phyloP scores from a whole-genome alignment of 23 tunicate genomes.

The Styela clava region DNA sequence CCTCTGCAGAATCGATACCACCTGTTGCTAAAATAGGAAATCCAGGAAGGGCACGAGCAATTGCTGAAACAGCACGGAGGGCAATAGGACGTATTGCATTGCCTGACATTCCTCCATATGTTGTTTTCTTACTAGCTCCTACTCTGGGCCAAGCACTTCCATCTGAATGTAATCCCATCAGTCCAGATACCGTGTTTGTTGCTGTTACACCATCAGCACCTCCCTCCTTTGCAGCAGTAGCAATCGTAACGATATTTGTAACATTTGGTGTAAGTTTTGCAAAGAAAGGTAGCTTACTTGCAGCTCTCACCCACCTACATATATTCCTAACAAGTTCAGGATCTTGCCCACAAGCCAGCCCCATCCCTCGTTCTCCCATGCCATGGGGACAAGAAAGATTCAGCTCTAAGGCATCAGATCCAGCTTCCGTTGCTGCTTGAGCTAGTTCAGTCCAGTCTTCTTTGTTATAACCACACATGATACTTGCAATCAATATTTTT shows the following conservation, averaged over 20 bases:
- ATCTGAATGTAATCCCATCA: constrained; percentile 87
- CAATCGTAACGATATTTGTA: constrained; percentile 83
- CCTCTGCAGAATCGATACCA: constrained; percentile 99
- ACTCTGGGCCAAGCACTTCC: constrained; percentile 94
- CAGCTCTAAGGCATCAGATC: constrained; percentile 95
- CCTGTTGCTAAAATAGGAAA: constrained; percentile 98
- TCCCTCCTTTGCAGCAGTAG: constrained; percentile 92
- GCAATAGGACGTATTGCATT: constrained; percentile 98
- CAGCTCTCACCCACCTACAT: constrained; percentile 93
- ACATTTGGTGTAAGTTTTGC: constrained; percentile 99
- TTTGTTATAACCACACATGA: constrained; percentile 86
- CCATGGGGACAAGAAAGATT: constrained; percentile 99
- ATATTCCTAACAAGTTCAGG: constrained; percentile 90
- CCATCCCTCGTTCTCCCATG: constrained; percentile 99
- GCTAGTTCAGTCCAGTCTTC: constrained; percentile 88
- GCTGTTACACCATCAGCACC: constrained; percentile 99
- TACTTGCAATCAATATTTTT: constrained; percentile 91
- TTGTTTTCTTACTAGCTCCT: constrained; percentile 71
- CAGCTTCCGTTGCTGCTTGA: constrained; percentile 76
- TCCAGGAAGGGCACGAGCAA: constrained; percentile 76
- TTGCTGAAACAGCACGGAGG: constrained; percentile 90
- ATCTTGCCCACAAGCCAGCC: constrained; percentile 97
- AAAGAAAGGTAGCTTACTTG: constrained; percentile 84
- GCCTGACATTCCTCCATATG: constrained; percentile 99
- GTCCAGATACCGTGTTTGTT: constrained; percentile 97